Conservation (phyloP, 2,888 invertebrate species). For the Microchrysa polita region DNA sequence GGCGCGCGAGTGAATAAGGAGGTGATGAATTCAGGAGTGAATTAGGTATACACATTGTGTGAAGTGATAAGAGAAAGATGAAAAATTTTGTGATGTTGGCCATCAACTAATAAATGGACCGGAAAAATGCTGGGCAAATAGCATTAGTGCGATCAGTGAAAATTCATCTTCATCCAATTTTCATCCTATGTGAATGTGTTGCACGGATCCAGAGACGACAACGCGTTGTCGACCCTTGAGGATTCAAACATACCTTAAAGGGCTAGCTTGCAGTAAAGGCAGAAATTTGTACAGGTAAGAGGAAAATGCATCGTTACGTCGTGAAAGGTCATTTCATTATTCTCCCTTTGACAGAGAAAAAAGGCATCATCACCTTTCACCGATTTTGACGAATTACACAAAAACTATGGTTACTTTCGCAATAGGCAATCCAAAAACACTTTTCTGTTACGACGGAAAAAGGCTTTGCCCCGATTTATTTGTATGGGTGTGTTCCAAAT, state of each 20-base stretch:
- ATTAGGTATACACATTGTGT: constrained; percentile 22
- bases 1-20: background rate
- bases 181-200: constrained; percentile 37
- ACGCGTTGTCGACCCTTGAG: constrained; percentile 28
- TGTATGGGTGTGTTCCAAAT: constrained; percentile 40
- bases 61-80: constrained; percentile 6
- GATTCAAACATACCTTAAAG: constrained; percentile 16
- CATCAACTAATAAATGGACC: constrained; percentile 36
- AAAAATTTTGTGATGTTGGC: constrained; percentile 28
- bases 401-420: background rate
- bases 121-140: constrained; percentile 39
- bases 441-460: background rate
- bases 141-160: constrained; percentile 17
- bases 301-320: constrained; percentile 7
- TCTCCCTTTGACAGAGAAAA: no score
- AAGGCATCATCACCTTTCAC: no score
- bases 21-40: background rate
- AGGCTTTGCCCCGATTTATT: background rate
- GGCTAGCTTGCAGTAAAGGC: constrained; percentile 34
- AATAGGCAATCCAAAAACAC: background rate
- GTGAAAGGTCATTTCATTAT: no score
- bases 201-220: constrained; percentile 29
- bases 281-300: constrained; percentile 42
- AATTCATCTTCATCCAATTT: constrained; percentile 9
- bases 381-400: background rate